Conservation (phyloP, 1,140 invertebrate genomes). For the Pseudomyrmex gracilis region DNA sequence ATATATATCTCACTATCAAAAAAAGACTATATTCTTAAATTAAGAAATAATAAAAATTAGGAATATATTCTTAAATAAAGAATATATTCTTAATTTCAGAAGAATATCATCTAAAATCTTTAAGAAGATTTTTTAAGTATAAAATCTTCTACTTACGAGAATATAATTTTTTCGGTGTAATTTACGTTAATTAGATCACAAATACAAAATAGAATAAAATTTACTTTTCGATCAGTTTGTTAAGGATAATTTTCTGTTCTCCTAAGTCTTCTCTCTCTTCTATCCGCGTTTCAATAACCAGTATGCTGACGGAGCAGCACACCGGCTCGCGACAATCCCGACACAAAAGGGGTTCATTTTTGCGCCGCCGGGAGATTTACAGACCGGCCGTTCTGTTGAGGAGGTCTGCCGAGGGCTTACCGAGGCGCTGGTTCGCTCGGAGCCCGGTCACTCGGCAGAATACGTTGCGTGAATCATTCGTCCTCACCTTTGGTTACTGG, state of each 20-base stretch:
- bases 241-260: constrained; percentile 22
- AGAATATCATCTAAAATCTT: too few relatives aligned
- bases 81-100: too few relatives aligned
- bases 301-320: neutral
- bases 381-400: constrained; percentile 14
- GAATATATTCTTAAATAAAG: too few relatives aligned
- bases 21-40: too few relatives aligned
- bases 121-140: too few relatives aligned
- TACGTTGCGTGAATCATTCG: constrained; percentile 43
- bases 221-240: neutral
- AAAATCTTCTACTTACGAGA: too few relatives aligned
- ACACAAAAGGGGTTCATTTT: constrained; percentile 49
- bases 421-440: constrained; percentile 11
- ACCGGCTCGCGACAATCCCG: constrained; percentile 27
- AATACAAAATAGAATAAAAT: neutral
- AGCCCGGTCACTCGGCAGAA: constrained; percentile 14
- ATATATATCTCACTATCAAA: too few relatives aligned
- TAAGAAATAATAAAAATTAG: too few relatives aligned
- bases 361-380: constrained; percentile 43
- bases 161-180: too few relatives aligned
- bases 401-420: constrained; percentile 36
- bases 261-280: neutral
- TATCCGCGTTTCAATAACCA: neutral
- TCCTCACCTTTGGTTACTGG: constrained; percentile 30
- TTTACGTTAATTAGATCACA: neutral